Percentiles rank a stretch among this genome's conserved stretches.
Conservation (phyloP, 2,888 invertebrate species). For the Boloria euphrosyne region DNA sequence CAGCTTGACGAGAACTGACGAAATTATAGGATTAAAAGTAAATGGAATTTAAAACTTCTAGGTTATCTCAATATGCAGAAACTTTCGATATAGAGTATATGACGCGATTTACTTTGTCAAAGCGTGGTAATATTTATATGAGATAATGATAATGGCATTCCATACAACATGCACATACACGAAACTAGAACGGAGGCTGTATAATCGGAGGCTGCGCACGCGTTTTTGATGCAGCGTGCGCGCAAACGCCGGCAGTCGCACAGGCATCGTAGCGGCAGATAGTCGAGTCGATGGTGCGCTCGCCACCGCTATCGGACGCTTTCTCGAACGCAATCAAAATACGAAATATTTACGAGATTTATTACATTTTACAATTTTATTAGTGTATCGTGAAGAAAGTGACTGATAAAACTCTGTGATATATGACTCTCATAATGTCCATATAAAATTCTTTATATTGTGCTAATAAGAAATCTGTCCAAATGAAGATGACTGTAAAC, state of each 20-base stretch:
- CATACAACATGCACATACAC: constrained; percentile 50
- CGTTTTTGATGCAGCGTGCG: constrained; percentile 58
- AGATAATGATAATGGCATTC: constrained; percentile 48
- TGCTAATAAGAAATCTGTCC: constrained; percentile 59
- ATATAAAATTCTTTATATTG: constrained; percentile 54
- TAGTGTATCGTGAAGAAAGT: constrained; percentile 57
- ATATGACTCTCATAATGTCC: constrained; percentile 53
- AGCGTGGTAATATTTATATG: constrained; percentile 40
- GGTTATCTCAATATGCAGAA: constrained; percentile 14
- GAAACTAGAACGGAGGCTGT: constrained; percentile 65
- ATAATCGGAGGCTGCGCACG: constrained; percentile 53
- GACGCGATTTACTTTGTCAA: constrained; percentile 35
- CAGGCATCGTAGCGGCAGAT: constrained; percentile 68
- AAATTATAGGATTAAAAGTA: neutral
- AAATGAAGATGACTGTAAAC: constrained; percentile 88
- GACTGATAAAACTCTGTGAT: constrained; percentile 54
- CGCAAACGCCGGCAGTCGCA: constrained; percentile 68
- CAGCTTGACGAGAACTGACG: neutral
- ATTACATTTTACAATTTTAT: constrained; percentile 43
- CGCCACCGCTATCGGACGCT: constrained; percentile 48
- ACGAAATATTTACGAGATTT: constrained; percentile 46
- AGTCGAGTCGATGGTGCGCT: constrained; percentile 50
- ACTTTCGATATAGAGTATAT: constrained; percentile 31
- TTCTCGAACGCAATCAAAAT: constrained; percentile 76
- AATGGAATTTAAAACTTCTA: neutral